These are phyloP conservation scores for Apomyelois bistriatella DNA, from an alignment of 2,888 invertebrate genomes.

Conservation along the genomic window DNA sequence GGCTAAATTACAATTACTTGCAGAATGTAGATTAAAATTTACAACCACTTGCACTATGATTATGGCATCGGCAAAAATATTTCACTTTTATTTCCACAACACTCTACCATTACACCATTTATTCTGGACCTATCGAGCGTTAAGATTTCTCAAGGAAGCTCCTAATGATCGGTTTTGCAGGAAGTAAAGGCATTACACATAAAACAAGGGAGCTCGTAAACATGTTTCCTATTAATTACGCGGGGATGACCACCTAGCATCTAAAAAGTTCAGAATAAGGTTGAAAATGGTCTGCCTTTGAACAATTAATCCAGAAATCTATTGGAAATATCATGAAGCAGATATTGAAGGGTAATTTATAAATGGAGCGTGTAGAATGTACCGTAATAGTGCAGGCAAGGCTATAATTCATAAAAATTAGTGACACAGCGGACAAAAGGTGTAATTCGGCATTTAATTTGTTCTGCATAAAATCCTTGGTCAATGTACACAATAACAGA, in stretches of 20 bases:
- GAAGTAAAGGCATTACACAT: slow-evolving; percentile 14
- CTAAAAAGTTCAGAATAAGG: background rate
- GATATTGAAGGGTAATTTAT: slow-evolving; percentile 1
- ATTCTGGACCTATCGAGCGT: background rate
- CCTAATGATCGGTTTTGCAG: slow-evolving; percentile 18
- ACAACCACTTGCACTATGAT: background rate
- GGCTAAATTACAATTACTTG: slow-evolving; percentile 1
- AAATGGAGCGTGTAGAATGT: slow-evolving; percentile 5
- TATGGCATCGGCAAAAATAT: background rate
- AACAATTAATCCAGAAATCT: slow-evolving; percentile 8
- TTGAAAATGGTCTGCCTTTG: background rate
- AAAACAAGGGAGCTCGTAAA: slow-evolving; percentile 14
- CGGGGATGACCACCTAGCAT: background rate
- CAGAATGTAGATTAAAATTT: background rate
- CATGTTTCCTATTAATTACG: slow-evolving; percentile 11
- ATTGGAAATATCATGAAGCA: background rate
- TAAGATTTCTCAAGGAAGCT: slow-evolving; percentile 7
- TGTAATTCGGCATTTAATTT: background rate
- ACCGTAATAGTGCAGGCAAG: slow-evolving; percentile 7
- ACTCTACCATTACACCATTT: slow-evolving; percentile 7
- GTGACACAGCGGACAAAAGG: background rate
- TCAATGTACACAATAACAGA: background rate
- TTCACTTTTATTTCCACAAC: slow-evolving; percentile 4
- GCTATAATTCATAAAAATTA: slow-evolving; percentile 4
- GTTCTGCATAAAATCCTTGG: background rate